Conservation (phyloP, 2,888 invertebrate species). For the Nipponacmea schrenckii region DNA sequence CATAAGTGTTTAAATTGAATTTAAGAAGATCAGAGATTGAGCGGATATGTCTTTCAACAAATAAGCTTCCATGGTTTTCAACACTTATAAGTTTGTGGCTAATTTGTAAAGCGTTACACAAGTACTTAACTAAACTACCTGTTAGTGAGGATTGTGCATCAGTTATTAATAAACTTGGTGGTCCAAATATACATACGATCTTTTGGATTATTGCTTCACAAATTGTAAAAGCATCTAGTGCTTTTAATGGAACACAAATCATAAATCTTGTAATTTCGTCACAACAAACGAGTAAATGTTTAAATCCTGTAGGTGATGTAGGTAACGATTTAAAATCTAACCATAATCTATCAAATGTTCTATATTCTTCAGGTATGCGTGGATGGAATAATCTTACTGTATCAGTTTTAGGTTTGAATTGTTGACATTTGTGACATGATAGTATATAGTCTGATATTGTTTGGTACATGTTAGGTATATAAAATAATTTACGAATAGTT, state of each 20-base stretch:
- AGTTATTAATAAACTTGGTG: background rate
- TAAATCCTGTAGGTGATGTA: background rate
- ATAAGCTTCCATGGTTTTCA: background rate
- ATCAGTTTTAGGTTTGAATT: background rate
- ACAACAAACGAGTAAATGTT: background rate
- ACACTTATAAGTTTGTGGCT: background rate
- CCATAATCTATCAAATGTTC: background rate
- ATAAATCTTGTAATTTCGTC: background rate
- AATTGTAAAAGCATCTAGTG: background rate
- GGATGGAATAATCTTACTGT: background rate
- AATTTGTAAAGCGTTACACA: background rate
- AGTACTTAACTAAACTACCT: background rate
- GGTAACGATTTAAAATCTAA: background rate
- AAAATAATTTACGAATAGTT: constrained; percentile 4
- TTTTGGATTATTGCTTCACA: constrained; percentile 6
- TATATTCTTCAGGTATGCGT: background rate
- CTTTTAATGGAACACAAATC: background rate
- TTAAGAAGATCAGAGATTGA: background rate
- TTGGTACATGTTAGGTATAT: constrained; percentile 8
- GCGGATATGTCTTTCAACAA: background rate
- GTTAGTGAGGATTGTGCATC: background rate
- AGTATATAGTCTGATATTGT: background rate
- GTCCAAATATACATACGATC: background rate
- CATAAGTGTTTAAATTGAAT: background rate
- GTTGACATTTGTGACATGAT: background rate